These are phyloP conservation scores for Pleuronectes platessa DNA, from an alignment of 2,113 vertebrate genomes.

Conservation along the genomic window DNA sequence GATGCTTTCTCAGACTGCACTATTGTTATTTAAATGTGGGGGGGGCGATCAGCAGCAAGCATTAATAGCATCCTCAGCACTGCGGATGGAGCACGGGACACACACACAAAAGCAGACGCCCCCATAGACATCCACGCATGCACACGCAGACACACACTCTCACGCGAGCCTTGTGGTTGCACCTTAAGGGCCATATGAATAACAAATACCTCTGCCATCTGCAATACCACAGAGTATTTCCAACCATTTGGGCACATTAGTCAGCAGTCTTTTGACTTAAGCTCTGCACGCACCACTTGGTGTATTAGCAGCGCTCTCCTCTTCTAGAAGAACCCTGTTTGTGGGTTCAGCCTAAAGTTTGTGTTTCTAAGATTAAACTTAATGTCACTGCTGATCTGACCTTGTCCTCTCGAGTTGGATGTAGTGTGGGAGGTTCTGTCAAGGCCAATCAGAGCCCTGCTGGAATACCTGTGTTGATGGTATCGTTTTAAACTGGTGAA, in stretches of 20 bases:
- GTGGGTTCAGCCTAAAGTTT: slow-evolving; percentile 54
- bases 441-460: slow-evolving; percentile 73
- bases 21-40: slow-evolving; percentile 83
- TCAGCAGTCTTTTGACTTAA: slow-evolving; percentile 76
- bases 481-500: slow-evolving; percentile 72
- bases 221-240: slow-evolving; percentile 69
- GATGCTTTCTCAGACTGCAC: slow-evolving; percentile 77
- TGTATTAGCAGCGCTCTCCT: slow-evolving; percentile 57
- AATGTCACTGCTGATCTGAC: slow-evolving; percentile 53
- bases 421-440: slow-evolving; percentile 75
- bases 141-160: slow-evolving; percentile 64
- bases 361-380: slow-evolving; percentile 67
- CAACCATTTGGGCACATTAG: slow-evolving; percentile 77
- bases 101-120: slow-evolving; percentile 44
- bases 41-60: slow-evolving; percentile 78
- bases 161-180: slow-evolving; percentile 70
- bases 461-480: slow-evolving; percentile 74
- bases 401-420: slow-evolving; percentile 64
- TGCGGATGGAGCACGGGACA: slow-evolving; percentile 64
- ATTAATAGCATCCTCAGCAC: slow-evolving; percentile 80
- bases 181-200: slow-evolving; percentile 81
- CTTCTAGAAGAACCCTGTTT: slow-evolving; percentile 13
- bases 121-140: slow-evolving; percentile 40
- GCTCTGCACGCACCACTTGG: slow-evolving; percentile 61
- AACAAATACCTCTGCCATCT: slow-evolving; percentile 78